Conservation (phyloP, 35 echinoderm and acorn worm species). For the Lytechinus pictus region DNA sequence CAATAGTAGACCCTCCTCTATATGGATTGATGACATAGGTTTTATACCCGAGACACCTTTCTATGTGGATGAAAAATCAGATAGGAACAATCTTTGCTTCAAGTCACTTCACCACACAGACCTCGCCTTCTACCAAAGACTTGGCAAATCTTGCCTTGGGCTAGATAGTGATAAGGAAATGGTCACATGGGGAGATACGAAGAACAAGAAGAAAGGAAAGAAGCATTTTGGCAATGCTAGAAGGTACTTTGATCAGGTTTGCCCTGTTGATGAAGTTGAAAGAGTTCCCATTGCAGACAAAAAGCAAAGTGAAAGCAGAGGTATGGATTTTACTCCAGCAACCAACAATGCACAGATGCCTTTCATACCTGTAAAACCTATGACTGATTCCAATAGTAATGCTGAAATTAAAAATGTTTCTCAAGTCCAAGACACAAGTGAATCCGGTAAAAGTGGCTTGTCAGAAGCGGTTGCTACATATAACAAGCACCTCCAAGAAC, state of each 20-base stretch:
- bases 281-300: not conserved
- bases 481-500: conserved; percentile 75
- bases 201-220: conserved; percentile 64
- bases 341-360: conserved; percentile 3
- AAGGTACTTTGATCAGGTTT: conserved; percentile 69
- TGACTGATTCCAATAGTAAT: not conserved
- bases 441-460: not conserved
- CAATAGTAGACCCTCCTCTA: conserved; percentile 51
- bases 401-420: not conserved
- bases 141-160: conserved; percentile 87
- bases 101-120: conserved; percentile 82
- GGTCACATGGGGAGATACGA: conserved; percentile 54
- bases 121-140: conserved; percentile 72
- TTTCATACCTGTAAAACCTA: conserved; percentile 53
- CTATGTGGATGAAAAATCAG: conserved; percentile 71
- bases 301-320: not conserved
- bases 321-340: not conserved
- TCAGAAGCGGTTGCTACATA: conserved; percentile 54
- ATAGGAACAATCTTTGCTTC: conserved; percentile 88
- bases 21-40: conserved; percentile 68
- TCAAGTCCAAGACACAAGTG: not conserved
- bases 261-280: conserved; percentile 4
- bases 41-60: not conserved
- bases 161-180: conserved; percentile 27
- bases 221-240: conserved; percentile 23